Base-by-base conservation (phyloP, 2,113 vertebrate species). In the Uropsilus gracilis region DNA sequence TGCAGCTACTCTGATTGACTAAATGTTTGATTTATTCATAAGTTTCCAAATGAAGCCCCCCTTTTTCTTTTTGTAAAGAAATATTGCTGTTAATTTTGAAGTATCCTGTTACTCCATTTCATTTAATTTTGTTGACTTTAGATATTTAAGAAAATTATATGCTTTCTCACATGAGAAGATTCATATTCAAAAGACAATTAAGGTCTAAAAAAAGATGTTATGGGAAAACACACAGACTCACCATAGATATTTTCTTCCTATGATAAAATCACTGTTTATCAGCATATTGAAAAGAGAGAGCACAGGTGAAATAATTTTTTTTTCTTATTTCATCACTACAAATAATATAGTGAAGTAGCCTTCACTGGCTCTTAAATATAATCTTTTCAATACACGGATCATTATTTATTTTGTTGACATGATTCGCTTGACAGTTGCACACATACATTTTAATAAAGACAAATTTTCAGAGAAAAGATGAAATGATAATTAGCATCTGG, bases 1-100 rank as follows among this genome's bases (percentile, higher is more conserved):
- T 46, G 20, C 32, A 69, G 26, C 17, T 76, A n/a, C 13, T 86
- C 28, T 76, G 12, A n/a, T n/a, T 93, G 80, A 95, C 44, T 81
- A 93, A 76, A 69, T 88, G 32, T 78, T 44, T 90, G 30, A 83
- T 68, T 85, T 87, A 77, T 72, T 87, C 94, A 50, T 71, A 89
- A 46, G 11, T 63, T 95, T 96, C 57, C 28, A 68, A 82, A 85
- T 44, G 30, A 96, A 96, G 44, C 0, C 16, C 26, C 30, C 28
- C 66, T 68, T 53, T 30, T 71, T 81, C 88, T 71, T 57, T 68
- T n/a, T 91, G 53, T 80, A 94, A 97, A 77, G 39, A 34, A 44
- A 87, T 26, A n/a, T 3, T 84, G 93, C 4, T 86, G 26, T 57
- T 91, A 73, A 82, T 94, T 97, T 97, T 78, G 82, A 91, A 59